Base-by-base conservation (phyloP, 2,888 invertebrate genomes). In the Drosophila planitibia region DNA sequence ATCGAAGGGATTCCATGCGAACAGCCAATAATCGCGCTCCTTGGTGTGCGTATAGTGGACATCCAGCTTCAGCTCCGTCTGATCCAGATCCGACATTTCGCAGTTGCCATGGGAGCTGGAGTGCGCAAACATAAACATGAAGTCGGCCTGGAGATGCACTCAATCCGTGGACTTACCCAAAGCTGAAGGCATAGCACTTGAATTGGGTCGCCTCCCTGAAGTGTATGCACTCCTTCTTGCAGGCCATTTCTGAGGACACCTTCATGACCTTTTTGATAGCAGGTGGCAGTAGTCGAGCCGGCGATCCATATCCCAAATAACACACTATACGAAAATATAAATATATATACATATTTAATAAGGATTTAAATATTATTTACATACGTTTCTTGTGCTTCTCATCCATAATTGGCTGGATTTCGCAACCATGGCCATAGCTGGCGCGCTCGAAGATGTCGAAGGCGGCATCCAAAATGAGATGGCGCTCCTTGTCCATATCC, bases 361-460 rank as follows among this genome's bases (percentile, higher is more conserved):
- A 12, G 4, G 9, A 25, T 6, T 39, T 19, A 1, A 19, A 16
- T 10, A 12, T 4, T 0, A 16, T 22, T 12, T n/a, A 84, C 91
- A 86, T 82, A 94, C 94, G 89, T 84, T 94, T 93, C 67, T 94
- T 93, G 79, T 93, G 93, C 70, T 94, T 94, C 41, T 93, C 93
- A 82, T 93, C 93, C 12, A 93, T 91, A 22, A 93, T 93, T 51
- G 95, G 94, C 68, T 96, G 96, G 0, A 96, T 95, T 91, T 97
- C 97, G 83, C 97, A 97, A 0, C 97, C 97, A 62, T 97, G 95
- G 0, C 97, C 97, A 83, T 96, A 97, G 91, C 97, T 97, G 0
- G 97, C 97, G 52, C 97, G 94, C 72, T 97, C 96, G 82, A 97
- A 97, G 32, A 97, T 93, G 92, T 97, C 97, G 67, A 96, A 96